Percentiles rank a stretch among this genome's conserved stretches.
Evolutionary conservation across 2,888 invertebrate genomes (phyloP).

Genomic region (Hedychridium roseum): DNA sequence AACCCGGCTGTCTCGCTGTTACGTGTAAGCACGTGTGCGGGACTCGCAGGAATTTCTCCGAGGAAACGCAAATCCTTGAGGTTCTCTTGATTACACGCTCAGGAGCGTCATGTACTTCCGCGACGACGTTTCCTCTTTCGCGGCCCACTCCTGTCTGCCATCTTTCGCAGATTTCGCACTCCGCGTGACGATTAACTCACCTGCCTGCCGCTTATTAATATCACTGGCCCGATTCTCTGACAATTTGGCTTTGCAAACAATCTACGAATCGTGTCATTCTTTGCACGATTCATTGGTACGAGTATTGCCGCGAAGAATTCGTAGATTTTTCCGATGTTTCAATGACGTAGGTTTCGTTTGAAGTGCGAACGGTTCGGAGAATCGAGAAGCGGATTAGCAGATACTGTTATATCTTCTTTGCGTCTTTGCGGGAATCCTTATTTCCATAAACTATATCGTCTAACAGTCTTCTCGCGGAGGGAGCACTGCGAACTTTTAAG

Average conservation of each 20-base stretch:
- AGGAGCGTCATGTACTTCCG: constrained; percentile 14
- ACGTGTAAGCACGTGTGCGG: constrained; percentile 17
- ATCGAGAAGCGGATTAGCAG: too few relatives aligned
- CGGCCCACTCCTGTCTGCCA: not conserved
- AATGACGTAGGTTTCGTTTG: too few relatives aligned
- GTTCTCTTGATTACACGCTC: constrained; percentile 43
- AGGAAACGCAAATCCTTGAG: constrained; percentile 25
- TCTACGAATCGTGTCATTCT: too few relatives aligned
- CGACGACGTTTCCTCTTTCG: not conserved
- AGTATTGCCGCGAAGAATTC: too few relatives aligned
- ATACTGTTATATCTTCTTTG: not conserved
- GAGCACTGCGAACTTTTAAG: constrained; percentile 30
- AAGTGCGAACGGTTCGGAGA: too few relatives aligned
- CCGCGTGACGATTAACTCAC: not conserved
- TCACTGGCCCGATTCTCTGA: too few relatives aligned
- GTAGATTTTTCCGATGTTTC: too few relatives aligned
- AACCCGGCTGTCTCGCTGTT: constrained; percentile 25
- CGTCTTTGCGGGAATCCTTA: constrained; percentile 15
- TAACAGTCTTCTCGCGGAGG: constrained; percentile 20
- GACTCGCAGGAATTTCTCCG: constrained; percentile 24
- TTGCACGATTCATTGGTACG: too few relatives aligned
- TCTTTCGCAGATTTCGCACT: constrained; percentile 19
- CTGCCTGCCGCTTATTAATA: too few relatives aligned
- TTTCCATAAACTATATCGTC: constrained; percentile 26
- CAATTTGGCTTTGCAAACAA: too few relatives aligned